Base-by-base conservation (phyloP, 2,113 vertebrate species). In the Anolis sagrei region DNA sequence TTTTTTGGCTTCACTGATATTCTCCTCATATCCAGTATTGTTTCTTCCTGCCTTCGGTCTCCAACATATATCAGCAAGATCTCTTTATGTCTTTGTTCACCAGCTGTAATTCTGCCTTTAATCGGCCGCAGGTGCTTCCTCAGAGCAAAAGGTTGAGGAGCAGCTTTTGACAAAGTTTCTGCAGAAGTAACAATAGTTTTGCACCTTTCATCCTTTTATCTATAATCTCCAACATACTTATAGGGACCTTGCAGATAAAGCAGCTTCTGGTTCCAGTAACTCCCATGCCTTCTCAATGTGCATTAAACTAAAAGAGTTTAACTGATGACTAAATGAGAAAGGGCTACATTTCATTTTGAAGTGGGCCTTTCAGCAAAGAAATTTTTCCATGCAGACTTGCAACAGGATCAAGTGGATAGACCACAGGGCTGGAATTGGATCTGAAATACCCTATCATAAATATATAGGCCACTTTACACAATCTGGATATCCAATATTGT, bases 211-310 rank as follows among this genome's bases (percentile, higher is more conserved):
- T 82, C 25, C 39, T 0, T 7, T 79, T 2, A 1, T 86, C 11
- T 1, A 84, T 81, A 87, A 76, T 81, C 86, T 86, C 10, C 68
- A 13, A 14, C 0, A 32, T 80, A 0, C 6, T 39, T 0, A 85
- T 83, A 91, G 90, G 82, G 61, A 72, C 48, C 48, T 14, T 23
- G 34, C n/a, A 34, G 39, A 49, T 29, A 61, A 23, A 27, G 48
- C 62, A 69, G 25, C 27, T 61, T 39, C 49, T 39, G 72, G 49
- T n/a, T 73, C 72, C 86, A 89, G 75, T 68, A 86, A 78, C 8
- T 49, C 87, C 2, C n/a, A 87, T 34, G 83, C 82, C 93, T 91
- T 89, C 90, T 93, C 76, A 87, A 87, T 84, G 90, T 92, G 86
- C 82, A 85, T 88, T 75, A 88, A 68, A 0, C 4, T 51, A 13